phyloP scores from a whole-genome alignment of 2,113 vertebrate genomes.

The Electrona antarctica region DNA sequence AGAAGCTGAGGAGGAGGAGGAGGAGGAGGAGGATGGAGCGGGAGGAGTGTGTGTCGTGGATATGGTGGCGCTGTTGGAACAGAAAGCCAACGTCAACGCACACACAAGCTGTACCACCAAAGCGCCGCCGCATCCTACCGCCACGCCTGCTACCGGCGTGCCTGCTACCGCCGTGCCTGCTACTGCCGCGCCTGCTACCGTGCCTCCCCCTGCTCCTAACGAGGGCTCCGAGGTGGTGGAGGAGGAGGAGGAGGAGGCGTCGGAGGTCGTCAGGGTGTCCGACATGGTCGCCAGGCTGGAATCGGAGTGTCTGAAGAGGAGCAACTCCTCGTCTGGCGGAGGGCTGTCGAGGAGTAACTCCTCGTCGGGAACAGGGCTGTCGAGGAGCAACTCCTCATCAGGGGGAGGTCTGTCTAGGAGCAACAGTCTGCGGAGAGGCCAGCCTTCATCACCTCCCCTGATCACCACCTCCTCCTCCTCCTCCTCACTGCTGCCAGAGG shows the following conservation, averaged over 20 bases:
- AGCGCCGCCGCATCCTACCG: slow-evolving; percentile 32
- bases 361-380: too few species aligned
- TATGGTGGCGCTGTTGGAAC: slow-evolving; percentile 94
- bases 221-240: slow-evolving; percentile 28
- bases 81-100: slow-evolving; percentile 81
- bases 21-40: slow-evolving; percentile 46
- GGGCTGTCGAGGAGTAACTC: slow-evolving; percentile 63
- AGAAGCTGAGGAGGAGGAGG: slow-evolving; percentile 4
- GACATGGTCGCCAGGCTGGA: slow-evolving; percentile 96
- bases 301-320: slow-evolving; percentile 85
- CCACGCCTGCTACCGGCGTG: slow-evolving; percentile 7
- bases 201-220: slow-evolving; percentile 35
- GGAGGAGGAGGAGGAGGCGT: slow-evolving; percentile 64
- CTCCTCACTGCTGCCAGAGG: neutral
- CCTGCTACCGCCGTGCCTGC: too few species aligned
- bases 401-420: slow-evolving; percentile 81
- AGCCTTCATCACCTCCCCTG: slow-evolving; percentile 15
- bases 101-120: slow-evolving; percentile 55
- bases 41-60: slow-evolving; percentile 86
- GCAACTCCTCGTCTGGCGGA: slow-evolving; percentile 49
- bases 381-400: too few species aligned
- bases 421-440: slow-evolving; percentile 85
- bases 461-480: neutral
- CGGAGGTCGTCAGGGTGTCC: slow-evolving; percentile 85
- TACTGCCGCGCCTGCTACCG: slow-evolving; percentile 14